Evolutionary conservation across 2,888 invertebrate genomes (phyloP), one percentile per base, ranked within the genome.

Genomic region (Ferdinandea cuprea): DNA sequence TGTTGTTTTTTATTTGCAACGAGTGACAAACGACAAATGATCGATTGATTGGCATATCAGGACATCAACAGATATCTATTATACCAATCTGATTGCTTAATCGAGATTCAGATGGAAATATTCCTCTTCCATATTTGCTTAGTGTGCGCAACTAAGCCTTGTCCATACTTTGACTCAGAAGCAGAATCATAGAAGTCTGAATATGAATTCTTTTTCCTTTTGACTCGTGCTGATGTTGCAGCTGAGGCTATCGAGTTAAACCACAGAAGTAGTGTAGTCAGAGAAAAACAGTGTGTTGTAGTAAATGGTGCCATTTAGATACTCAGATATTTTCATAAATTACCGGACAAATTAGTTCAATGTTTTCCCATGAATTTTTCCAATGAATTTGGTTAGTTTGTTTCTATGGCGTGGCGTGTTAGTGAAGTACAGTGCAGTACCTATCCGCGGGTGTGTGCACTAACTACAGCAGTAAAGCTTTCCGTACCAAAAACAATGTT

Each of bases 1-100:
- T 44, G 17, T 63, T 19, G 9, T 21, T 65, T 48, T 48, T 65
- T 15, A 50, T 50, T 46, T 35, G 32, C 40, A 42, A 68, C 56
- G 44, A 83, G 83, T 83, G 83, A 78, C 78, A 78, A 83, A 50
- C 83, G 83, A 83, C 83, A 83, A 83, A 83, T 83, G 78, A 78
- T 78, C 83, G 73, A 83, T 83, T 83, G 83, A 83, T 83, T 83
- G 83, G 83, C 83, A 83, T 83, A 83, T 83, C 83, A 73, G 69
- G 50, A 61, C 63, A 63, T 13, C 72, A 44, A 46, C 52, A 50
- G 40, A n/a, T 25, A 46, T 46, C 35, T 42, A n/a, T 56, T 71
- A 72, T 77, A 59, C 72, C 68, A 78, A 78, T 83, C 68, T 83
- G 83, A 83, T 83, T 83, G 72, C 83, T 83, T 72, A 83, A 83